A percentile compares a stretch with the other conserved stretches of the same genome.
phyloP scores from a whole-genome alignment of 2,888 invertebrate species.

The Epinotia nisella region DNA sequence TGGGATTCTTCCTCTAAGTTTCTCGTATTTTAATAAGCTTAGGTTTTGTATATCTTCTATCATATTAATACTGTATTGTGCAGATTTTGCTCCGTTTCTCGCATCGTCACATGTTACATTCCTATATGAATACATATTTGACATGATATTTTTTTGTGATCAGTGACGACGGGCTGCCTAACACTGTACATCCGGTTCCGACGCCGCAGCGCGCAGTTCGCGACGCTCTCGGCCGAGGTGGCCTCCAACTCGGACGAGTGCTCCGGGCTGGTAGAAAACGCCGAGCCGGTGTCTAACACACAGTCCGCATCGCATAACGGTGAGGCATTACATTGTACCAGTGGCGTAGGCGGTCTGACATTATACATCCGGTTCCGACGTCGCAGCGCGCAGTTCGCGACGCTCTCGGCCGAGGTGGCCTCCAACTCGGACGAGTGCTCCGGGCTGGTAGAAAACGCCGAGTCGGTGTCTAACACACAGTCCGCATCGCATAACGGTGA shows the following conservation, averaged over 20 bases:
- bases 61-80: no score
- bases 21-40: no score
- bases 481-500: conserved; percentile 63
- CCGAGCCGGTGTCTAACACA: conserved; percentile 67
- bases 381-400: conserved; percentile 87
- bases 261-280: conserved; percentile 74
- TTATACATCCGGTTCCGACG: conserved; percentile 92
- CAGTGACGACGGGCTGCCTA: conserved; percentile 92
- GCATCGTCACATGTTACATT: no score
- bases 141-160: conserved; percentile 55
- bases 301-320: conserved; percentile 64
- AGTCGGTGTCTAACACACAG: conserved; percentile 66
- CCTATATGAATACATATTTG: no score
- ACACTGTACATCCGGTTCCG: conserved; percentile 93
- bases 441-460: conserved; percentile 73
- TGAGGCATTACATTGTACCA: conserved; percentile 58
- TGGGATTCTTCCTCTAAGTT: no score
- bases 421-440: conserved; percentile 67
- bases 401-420: conserved; percentile 85
- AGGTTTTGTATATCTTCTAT: no score
- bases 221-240: conserved; percentile 85
- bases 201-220: conserved; percentile 87
- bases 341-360: conserved; percentile 92
- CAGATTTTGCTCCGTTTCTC: no score
- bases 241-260: conserved; percentile 68